Evolutionary conservation across 2,888 invertebrate genomes (phyloP).

Genomic region (Lamellibrachia satsuma): DNA sequence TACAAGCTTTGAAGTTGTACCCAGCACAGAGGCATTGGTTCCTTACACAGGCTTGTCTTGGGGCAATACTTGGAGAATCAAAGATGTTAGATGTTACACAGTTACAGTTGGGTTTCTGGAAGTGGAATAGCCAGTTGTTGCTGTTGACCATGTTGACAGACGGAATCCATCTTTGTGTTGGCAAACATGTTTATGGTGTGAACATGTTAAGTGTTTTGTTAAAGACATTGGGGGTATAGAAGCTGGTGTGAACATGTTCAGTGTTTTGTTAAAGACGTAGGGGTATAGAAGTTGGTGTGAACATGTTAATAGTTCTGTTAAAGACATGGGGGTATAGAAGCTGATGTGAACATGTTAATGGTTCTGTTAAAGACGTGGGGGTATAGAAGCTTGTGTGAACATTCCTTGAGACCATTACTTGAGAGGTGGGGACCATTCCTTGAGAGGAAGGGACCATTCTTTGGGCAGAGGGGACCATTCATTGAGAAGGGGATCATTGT

Average conservation of each 20-base stretch:
- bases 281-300: too few relatives aligned
- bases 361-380: too few relatives aligned
- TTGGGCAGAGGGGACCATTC: too few relatives aligned
- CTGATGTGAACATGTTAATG: not conserved
- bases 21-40: not conserved
- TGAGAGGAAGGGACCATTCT: too few relatives aligned
- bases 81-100: not conserved
- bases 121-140: not conserved
- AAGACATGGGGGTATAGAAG: not conserved
- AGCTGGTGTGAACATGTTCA: not conserved
- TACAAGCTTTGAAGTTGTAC: not conserved
- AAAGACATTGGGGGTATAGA: not conserved
- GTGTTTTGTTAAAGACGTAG: too few relatives aligned
- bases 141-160: not conserved
- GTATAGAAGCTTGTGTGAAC: not conserved
- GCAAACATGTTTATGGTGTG: slow-evolving; percentile 17
- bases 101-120: not conserved
- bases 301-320: not conserved
- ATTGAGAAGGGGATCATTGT: too few relatives aligned
- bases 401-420: too few relatives aligned
- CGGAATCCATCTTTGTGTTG: not conserved
- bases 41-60: not conserved
- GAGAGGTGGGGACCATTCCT: too few relatives aligned
- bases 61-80: not conserved
- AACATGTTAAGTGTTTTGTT: slow-evolving; percentile 3